Evolutionary conservation across 2,888 invertebrate species (phyloP), one percentile per base, ranked within the genome.

Genomic region (Nymphalis polychloros): DNA sequence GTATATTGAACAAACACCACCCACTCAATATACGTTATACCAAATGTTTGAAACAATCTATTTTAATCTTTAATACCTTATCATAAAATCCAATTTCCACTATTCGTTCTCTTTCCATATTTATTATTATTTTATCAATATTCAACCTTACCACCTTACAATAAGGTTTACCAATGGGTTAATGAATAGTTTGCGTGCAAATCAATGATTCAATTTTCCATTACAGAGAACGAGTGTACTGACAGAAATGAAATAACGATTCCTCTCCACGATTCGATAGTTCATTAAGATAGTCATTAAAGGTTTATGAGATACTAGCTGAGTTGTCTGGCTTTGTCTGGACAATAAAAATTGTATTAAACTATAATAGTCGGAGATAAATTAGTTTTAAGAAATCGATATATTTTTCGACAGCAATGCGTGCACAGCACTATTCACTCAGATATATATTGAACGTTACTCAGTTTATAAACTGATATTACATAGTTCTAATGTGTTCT

Each of bases 201-300:
- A 63, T 63, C 52, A 63, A 63, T 46, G 64, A 57, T 17, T 48
- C 61, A 61, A 53, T 53, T 66, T 66, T 67, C 57, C 27, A 27
- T 57, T 47, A 64, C 52, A 64, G 31, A 41, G 53, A 64, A 52
- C 46, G 27, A 61, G 52, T 62, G 16, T 55, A 64, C 55, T 64
- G 55, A 41, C 49, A 57, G 46, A 50, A 62, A 63, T 64, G 57
- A 59, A 63, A 63, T 48, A 46, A 60, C 50, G 41, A 57, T 59
- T 59, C 49, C 49, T 50, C 47, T 64, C 41, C 50, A 46, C 20
- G 61, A 65, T 64, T 65, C 53, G 62, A 69, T 64, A 69, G 61
- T 68, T 68, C 68, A 64, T 64, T 63, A 68, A 68, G 63, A 63
- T 63, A 68, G 59, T 63, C 46, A 48, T 59, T 63, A 59, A 23